Percentiles rank a stretch among this genome's conserved stretches.
Evolutionary conservation across 2,888 invertebrate genomes (phyloP).

Genomic region (Matsumyia berberina): DNA sequence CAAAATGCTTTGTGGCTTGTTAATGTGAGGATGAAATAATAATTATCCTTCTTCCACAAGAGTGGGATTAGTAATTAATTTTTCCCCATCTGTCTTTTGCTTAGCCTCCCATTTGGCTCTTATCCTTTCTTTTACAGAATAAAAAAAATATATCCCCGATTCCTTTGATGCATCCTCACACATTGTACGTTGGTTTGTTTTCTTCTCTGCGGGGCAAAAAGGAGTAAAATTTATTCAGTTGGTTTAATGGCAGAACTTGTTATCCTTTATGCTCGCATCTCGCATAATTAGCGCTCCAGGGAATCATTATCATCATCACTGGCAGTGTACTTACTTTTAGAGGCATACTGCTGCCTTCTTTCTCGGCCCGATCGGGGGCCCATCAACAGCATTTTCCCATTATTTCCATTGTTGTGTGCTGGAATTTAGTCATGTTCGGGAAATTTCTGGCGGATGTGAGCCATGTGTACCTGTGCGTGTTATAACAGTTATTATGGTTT

Average conservation of each 20-base stretch:
- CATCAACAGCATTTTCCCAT: slow-evolving; percentile 24
- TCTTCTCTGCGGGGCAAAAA: slow-evolving; percentile 14
- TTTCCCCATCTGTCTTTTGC: slow-evolving; percentile 34
- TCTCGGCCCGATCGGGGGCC: not conserved
- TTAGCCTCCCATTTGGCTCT: slow-evolving; percentile 4
- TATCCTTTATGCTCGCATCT: slow-evolving; percentile 74
- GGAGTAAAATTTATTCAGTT: slow-evolving; percentile 70
- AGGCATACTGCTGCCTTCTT: not conserved
- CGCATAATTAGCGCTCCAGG: slow-evolving; percentile 72
- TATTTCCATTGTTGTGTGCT: slow-evolving; percentile 23
- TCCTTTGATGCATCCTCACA: slow-evolving; percentile 59
- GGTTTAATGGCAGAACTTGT: slow-evolving; percentile 70
- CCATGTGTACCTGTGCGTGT: slow-evolving; percentile 28
- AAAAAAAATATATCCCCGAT: slow-evolving; percentile 4
- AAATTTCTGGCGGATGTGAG: slow-evolving; percentile 23
- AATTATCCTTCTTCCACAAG: slow-evolving; percentile 55
- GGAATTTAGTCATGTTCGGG: slow-evolving; percentile 12
- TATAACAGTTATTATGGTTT: slow-evolving; percentile 14
- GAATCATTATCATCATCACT: slow-evolving; percentile 70
- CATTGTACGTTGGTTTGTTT: slow-evolving; percentile 30
- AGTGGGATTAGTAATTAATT: slow-evolving; percentile 69
- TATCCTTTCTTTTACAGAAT: slow-evolving; percentile 1
- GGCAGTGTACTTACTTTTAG: slow-evolving; percentile 23
- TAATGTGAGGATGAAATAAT: slow-evolving; percentile 63
- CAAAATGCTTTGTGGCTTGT: slow-evolving; percentile 59